phyloP scores from a whole-genome alignment of 2,113 vertebrate species.

The Sprattus sprattus region DNA sequence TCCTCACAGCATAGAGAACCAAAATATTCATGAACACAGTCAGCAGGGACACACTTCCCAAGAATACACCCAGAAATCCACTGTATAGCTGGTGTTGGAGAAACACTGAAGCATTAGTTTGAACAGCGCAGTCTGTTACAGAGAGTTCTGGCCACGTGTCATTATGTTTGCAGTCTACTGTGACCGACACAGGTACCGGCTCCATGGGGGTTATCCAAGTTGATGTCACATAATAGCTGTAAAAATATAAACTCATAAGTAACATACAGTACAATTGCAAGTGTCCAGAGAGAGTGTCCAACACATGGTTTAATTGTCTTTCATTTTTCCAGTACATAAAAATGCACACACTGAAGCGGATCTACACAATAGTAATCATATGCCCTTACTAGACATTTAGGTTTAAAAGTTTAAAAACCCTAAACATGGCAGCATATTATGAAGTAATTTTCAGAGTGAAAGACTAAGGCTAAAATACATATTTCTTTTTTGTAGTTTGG shows the following conservation, averaged over 20 bases:
- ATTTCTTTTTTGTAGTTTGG: background rate
- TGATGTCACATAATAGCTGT: constrained; percentile 61
- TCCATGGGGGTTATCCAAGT: constrained; percentile 53
- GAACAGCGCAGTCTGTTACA: constrained; percentile 2
- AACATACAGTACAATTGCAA: constrained; percentile 6
- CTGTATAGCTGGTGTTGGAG: constrained; percentile 56
- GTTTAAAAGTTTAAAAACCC: background rate
- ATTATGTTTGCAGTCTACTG: constrained; percentile 46
- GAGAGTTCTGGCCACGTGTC: constrained; percentile 37
- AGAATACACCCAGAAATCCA: constrained; percentile 72
- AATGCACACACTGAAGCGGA: background rate
- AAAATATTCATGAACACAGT: constrained; percentile 90
- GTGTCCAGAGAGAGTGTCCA: background rate
- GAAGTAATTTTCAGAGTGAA: too few relatives aligned
- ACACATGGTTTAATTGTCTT: background rate
- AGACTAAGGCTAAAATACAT: background rate
- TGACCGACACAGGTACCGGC: constrained; percentile 40
- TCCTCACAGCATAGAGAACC: constrained; percentile 84
- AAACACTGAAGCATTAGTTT: constrained; percentile 52
- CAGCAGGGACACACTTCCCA: constrained; percentile 80
- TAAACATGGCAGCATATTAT: background rate
- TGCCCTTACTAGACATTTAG: background rate
- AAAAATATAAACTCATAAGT: constrained; percentile 38
- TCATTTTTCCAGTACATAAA: background rate
- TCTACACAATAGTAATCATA: background rate